Conservation (phyloP, 1,140 invertebrate genomes). For the Riptortus pedestris region DNA sequence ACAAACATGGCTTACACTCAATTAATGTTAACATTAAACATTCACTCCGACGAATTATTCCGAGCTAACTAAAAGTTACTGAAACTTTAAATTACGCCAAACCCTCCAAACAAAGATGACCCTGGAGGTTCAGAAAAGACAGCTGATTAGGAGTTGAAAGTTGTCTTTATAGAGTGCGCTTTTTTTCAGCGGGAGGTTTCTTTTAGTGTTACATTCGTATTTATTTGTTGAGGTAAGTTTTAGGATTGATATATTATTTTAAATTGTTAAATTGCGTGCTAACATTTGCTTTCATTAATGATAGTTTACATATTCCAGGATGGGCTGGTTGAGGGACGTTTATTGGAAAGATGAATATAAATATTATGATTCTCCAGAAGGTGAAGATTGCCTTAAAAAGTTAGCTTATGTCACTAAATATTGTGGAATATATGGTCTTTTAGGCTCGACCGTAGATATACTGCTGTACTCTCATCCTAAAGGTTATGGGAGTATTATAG, state of each 20-base stretch:
- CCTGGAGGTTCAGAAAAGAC: neutral
- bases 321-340: neutral
- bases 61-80: no score
- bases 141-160: constrained; percentile 6
- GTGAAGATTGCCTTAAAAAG: constrained; percentile 52
- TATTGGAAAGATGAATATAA: constrained; percentile 32
- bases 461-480: constrained; percentile 46
- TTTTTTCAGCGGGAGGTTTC: neutral
- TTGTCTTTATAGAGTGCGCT: neutral
- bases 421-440: constrained; percentile 40
- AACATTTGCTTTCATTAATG: no score
- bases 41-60: no score
- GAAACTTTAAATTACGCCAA: no score
- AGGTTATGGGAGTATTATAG: constrained; percentile 40
- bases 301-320: neutral
- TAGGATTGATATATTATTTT: no score
- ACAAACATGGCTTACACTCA: no score
- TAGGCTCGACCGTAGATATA: constrained; percentile 44
- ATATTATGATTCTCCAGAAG: constrained; percentile 62
- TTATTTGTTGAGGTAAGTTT: no score
- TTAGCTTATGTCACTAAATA: constrained; percentile 48
- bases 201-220: no score
- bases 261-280: no score
- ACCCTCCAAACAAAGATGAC: constrained; percentile 3
- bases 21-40: no score